Conservation (phyloP, 2,113 vertebrate genomes). For the Embiotoca jacksoni region DNA sequence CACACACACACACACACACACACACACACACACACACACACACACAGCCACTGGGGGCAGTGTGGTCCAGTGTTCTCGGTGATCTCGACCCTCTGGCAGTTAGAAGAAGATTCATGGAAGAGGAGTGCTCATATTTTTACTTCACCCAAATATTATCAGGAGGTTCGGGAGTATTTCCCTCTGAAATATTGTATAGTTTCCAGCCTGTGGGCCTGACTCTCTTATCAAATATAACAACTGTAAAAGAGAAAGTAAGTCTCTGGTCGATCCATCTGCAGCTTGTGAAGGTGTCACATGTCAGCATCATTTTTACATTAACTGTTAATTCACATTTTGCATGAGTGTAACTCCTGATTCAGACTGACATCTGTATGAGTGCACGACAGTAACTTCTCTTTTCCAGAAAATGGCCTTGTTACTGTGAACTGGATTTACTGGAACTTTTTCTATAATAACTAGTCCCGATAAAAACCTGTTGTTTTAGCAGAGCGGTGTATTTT, state of each 20-base stretch:
- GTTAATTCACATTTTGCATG: no score
- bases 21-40: constrained; percentile 27
- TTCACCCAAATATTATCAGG: not conserved
- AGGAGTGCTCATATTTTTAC: constrained; percentile 40
- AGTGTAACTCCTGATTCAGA: no score
- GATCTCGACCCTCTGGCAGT: constrained; percentile 23
- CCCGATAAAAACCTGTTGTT: no score
- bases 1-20: constrained; percentile 24
- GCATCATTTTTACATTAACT: no score
- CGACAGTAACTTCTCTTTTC: no score
- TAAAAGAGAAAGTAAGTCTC: not conserved
- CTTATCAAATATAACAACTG: constrained; percentile 12
- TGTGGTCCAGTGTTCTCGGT: constrained; percentile 36
- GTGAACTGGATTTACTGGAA: no score
- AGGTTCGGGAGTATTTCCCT: not conserved
- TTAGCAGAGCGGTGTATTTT: no score
- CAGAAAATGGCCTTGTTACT: no score
- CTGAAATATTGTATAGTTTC: constrained; percentile 28
- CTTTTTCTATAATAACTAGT: no score
- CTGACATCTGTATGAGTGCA: no score
- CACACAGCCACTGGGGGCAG: constrained; percentile 51
- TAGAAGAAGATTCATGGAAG: constrained; percentile 34
- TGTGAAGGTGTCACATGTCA: no score
- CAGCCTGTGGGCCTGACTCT: constrained; percentile 6
- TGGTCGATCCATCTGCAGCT: no score